A percentile compares a stretch with the other conserved stretches of the same genome.
Evolutionary conservation across 2,888 invertebrate species (phyloP).

Genomic region (Physocephala rufipes): DNA sequence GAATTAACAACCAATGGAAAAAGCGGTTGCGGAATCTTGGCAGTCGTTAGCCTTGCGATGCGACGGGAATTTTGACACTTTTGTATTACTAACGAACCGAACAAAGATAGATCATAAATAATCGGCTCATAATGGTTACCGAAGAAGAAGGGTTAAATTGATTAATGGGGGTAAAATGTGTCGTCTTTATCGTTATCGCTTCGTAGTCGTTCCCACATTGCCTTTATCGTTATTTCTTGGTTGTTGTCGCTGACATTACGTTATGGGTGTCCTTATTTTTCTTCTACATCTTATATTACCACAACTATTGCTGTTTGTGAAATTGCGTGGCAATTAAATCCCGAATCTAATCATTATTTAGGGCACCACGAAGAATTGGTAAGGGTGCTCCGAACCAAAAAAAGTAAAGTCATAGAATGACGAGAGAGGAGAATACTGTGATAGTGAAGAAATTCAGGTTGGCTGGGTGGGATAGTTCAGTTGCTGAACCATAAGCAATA

Average conservation of each 20-base stretch:
- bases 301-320: neutral
- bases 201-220: neutral
- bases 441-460: too few species aligned
- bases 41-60: too few species aligned
- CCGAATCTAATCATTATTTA: conserved; percentile 28
- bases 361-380: neutral
- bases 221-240: neutral
- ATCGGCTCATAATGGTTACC: conserved; percentile 27
- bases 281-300: too few species aligned
- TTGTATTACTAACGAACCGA: conserved; percentile 3
- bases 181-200: neutral
- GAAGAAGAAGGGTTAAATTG: conserved; percentile 29
- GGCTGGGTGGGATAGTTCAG: too few species aligned
- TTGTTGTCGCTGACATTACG: too few species aligned
- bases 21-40: too few species aligned
- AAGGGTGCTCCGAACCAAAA: neutral
- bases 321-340: conserved; percentile 19
- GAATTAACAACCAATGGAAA: too few species aligned
- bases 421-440: too few species aligned
- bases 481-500: too few species aligned
- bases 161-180: neutral
- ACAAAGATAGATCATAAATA: conserved; percentile 18
- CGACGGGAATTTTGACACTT: conserved; percentile 24
- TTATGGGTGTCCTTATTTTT: neutral
- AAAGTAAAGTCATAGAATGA: neutral